phyloP scores from a whole-genome alignment of 2,113 vertebrate genomes.

The Pteronura brasiliensis region DNA sequence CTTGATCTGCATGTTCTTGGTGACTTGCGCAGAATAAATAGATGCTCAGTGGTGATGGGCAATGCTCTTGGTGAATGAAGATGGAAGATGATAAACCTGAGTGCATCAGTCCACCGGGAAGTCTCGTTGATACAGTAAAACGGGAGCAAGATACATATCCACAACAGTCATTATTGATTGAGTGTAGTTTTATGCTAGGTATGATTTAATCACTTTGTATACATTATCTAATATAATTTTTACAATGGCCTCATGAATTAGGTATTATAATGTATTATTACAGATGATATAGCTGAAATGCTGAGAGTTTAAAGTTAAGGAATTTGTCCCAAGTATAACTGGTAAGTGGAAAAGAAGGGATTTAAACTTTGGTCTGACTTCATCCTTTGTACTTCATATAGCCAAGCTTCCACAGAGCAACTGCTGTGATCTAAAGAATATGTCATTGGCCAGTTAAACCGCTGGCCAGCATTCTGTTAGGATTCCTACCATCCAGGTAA shows the following conservation, averaged over 20 bases:
- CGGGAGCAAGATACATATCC: background rate
- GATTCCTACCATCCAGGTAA: background rate
- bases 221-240: background rate
- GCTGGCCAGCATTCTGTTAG: background rate
- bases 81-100: background rate
- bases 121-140: background rate
- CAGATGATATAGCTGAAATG: background rate
- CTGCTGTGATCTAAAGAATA: background rate
- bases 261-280: background rate
- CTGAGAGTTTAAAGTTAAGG: background rate
- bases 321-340: background rate
- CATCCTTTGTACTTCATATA: background rate
- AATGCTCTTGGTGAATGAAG: background rate
- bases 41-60: background rate
- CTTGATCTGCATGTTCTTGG: accelerated
- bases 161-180: background rate
- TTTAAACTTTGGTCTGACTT: background rate
- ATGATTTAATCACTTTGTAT: background rate
- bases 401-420: background rate
- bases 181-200: background rate
- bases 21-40: background rate
- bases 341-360: background rate
- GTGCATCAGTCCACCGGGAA: background rate
- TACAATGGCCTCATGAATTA: background rate
- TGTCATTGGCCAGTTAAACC: background rate